Base-by-base conservation (phyloP, 2,113 vertebrate genomes). In the Semicossyphus pulcher region DNA sequence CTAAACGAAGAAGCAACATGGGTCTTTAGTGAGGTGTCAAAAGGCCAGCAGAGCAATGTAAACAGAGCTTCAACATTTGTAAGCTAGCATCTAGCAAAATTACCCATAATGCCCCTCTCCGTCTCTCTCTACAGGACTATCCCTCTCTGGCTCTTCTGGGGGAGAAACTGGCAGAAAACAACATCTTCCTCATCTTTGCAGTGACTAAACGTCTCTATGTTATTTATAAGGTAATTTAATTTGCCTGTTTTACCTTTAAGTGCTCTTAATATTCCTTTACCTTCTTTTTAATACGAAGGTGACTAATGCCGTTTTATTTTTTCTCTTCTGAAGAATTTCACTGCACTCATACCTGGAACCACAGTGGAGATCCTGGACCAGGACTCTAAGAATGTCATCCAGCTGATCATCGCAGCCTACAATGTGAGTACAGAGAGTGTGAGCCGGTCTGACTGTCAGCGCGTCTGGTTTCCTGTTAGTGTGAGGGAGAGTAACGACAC, bases 321-420 rank as follows among this genome's bases (percentile, higher is more conserved):
- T 53, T 11, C 21, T 36, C 5, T 2, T 65, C 2, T 2, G 1
- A 92, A 99, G 97, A 97, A 99, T 76, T 96, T 99, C 37, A 99
- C 98, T 0, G 93, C 95, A 0, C 90, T 99, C 72, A 99, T 99
- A 67, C 97, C 97, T 47, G 97, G 97, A 72, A 99, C 97, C 0
- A 98, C 96, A 0, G 97, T 99, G 32, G 98, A 99, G 85, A 98
- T 99, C 93, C 92, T 99, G 76, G 95, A 99, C 49, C 95, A 94
- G 91, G 97, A 98, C 88, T 99, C 98, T 25, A 97, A 96, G 91
- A 99, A 99, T 58, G 96, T 99, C 14, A 97, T 99, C 10, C 97
- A 99, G 45, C 94, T 99, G 69, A 99, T 99, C 3, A 90, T 99
- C 58, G 92, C 94, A 14, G 96, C 98, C 0, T 99, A 99, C 88